phyloP scores from a whole-genome alignment of 2,797 vertebrate genomes.

The Danio tinwini region DNA sequence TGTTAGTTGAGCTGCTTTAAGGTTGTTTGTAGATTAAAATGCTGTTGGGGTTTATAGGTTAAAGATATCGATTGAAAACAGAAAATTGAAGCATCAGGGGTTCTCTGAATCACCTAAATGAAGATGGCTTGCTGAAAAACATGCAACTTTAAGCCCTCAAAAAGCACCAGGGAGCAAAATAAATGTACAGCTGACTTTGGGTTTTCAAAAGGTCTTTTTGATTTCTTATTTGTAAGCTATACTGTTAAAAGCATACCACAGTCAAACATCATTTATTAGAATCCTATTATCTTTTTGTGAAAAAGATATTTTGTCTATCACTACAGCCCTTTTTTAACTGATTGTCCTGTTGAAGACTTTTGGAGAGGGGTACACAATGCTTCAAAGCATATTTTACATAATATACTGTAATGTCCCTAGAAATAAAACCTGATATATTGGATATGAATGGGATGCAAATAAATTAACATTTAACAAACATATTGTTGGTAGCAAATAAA shows the following conservation, averaged over 20 bases:
- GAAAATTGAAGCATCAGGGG: background rate
- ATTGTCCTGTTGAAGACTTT: too few species aligned
- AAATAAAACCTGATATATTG: too few species aligned
- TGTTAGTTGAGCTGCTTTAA: background rate
- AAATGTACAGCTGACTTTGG: background rate
- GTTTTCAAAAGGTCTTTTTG: too few species aligned
- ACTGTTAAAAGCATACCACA: background rate
- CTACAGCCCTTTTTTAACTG: too few species aligned
- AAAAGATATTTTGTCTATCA: too few species aligned
- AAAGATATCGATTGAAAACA: background rate
- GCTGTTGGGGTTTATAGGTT: background rate
- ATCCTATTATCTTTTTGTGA: too few species aligned
- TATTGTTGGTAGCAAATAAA: too few species aligned
- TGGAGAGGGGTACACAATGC: too few species aligned
- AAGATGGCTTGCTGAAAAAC: background rate
- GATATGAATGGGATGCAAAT: too few species aligned
- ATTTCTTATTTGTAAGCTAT: background rate
- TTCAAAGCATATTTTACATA: too few species aligned
- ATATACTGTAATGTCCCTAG: too few species aligned
- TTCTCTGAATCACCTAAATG: background rate
- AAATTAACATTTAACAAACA: too few species aligned
- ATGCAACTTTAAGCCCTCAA: background rate
- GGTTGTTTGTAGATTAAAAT: conserved; percentile 10
- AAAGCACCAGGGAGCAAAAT: background rate
- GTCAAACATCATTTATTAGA: background rate